Percentiles rank a stretch among this genome's conserved stretches.
These are phyloP conservation scores for Brachionus paranguensis DNA, from an alignment of 1,140 invertebrate genomes.

Conservation along the genomic window DNA sequence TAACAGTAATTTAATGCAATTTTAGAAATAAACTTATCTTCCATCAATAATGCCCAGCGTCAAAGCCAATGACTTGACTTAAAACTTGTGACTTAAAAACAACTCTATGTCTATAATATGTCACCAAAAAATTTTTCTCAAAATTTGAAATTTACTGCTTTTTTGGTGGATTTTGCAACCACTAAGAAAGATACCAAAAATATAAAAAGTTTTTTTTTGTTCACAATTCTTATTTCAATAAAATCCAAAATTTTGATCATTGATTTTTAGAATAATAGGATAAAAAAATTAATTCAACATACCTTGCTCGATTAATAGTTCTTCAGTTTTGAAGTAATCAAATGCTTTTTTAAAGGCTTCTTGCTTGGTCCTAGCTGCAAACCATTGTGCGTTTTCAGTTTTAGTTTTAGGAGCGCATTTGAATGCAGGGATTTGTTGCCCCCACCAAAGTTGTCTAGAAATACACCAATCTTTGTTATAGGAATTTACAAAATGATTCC, in stretches of 20 bases:
- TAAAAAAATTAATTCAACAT: not conserved
- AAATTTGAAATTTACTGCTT: too few species aligned
- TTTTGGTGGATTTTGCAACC: too few species aligned
- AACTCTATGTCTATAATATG: too few species aligned
- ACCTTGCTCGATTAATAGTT: slow-evolving; percentile 19
- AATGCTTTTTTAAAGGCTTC: slow-evolving; percentile 39
- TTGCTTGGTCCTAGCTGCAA: not conserved
- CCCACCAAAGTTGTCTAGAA: slow-evolving; percentile 45
- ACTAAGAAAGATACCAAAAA: too few species aligned
- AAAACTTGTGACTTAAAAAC: too few species aligned
- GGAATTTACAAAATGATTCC: slow-evolving; percentile 12
- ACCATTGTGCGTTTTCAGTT: not conserved
- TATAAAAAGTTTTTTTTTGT: not conserved
- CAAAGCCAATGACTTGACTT: too few species aligned
- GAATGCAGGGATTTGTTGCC: slow-evolving; percentile 44
- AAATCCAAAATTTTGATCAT: not conserved
- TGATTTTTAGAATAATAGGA: too few species aligned
- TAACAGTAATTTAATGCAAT: too few species aligned
- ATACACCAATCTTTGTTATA: slow-evolving; percentile 44
- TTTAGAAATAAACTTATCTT: too few species aligned
- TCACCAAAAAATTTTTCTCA: too few species aligned
- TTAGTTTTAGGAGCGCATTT: not conserved
- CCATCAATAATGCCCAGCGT: too few species aligned
- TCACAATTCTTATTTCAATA: not conserved
- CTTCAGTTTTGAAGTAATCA: not conserved